Percentiles rank a stretch among this genome's conserved stretches.
phyloP scores from a whole-genome alignment of 2,797 vertebrate genomes.

The Fundulus diaphanus region DNA sequence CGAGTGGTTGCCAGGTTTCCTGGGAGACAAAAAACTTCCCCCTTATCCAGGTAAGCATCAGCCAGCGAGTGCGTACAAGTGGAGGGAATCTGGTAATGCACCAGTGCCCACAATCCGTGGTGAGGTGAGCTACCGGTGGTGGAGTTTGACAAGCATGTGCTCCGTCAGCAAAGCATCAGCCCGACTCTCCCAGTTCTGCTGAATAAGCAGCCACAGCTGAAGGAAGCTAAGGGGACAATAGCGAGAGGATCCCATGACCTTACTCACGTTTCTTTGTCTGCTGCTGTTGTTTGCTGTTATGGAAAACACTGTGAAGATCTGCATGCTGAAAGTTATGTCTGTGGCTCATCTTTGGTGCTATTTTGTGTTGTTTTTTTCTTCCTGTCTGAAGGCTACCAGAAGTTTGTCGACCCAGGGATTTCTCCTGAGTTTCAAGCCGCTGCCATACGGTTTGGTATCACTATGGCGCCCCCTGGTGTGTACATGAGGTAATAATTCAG shows the following conservation, averaged over 20 bases:
- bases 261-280: slow-evolving; percentile 23
- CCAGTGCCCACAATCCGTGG: slow-evolving; percentile 66
- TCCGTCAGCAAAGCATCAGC: slow-evolving; percentile 69
- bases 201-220: slow-evolving; percentile 59
- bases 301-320: background rate
- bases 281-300: slow-evolving; percentile 1
- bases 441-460: slow-evolving; percentile 84
- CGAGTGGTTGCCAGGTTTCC: slow-evolving; percentile 89
- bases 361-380: slow-evolving; percentile 29
- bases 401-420: slow-evolving; percentile 89
- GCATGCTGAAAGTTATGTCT: background rate
- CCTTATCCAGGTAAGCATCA: slow-evolving; percentile 85
- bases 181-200: slow-evolving; percentile 50
- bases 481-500: slow-evolving; percentile 88
- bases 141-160: slow-evolving; percentile 63
- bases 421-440: slow-evolving; percentile 89
- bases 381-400: slow-evolving; percentile 85
- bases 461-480: slow-evolving; percentile 90
- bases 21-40: slow-evolving; percentile 66
- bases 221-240: slow-evolving; percentile 44
- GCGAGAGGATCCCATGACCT: slow-evolving; percentile 34
- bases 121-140: slow-evolving; percentile 64
- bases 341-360: background rate
- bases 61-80: slow-evolving; percentile 50
- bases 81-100: slow-evolving; percentile 64